Base-by-base conservation (phyloP, 1,140 invertebrate genomes). In the Cephus cinctus region DNA sequence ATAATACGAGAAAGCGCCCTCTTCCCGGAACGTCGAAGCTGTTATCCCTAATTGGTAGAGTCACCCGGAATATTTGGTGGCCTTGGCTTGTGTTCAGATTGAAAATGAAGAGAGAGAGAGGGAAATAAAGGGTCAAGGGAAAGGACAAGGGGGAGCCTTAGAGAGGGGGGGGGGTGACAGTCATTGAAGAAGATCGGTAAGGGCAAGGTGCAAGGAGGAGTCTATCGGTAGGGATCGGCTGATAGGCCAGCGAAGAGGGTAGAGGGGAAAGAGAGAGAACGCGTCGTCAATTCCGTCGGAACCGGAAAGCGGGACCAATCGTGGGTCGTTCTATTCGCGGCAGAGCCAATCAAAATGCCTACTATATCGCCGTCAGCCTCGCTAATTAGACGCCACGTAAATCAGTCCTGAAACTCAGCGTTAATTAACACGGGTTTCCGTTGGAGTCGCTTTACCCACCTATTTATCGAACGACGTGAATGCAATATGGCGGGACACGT, bases 351-450 rank as follows among this genome's bases (percentile, higher is more conserved):
- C 72, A 75, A 75, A 75, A 75, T 75, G 70, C 70, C 69, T 72
- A 71, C 65, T 73, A 68, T 66, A 71, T 73, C 69, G 67, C 64
- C 69, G 69, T 71, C 71, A 75, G 67, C 62, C 63, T 59, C 59
- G 66, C 71, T 75, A 75, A 75, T 75, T 75, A 75, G 73, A 75
- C 71, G 72, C 71, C 71, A 75, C 71, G 72, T 75, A 75, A 73
- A 75, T 75, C 72, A 75, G 72, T 73, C 65, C 69, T 72, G 71
- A 73, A 74, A 73, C 69, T 73, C 66, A 69, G 69, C 70, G 72
- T 73, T 75, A 75, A 75, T 75, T 75, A 75, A 75, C 72, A 73
- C 69, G 63, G 67, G 66, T 69, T 70, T 70, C 61, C 59, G 60
- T 68, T 66, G 61, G 61, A 68, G 58, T 71, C 69, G 69, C 68